Conservation (phyloP, 2,888 invertebrate species). For the Furcula furcula region DNA sequence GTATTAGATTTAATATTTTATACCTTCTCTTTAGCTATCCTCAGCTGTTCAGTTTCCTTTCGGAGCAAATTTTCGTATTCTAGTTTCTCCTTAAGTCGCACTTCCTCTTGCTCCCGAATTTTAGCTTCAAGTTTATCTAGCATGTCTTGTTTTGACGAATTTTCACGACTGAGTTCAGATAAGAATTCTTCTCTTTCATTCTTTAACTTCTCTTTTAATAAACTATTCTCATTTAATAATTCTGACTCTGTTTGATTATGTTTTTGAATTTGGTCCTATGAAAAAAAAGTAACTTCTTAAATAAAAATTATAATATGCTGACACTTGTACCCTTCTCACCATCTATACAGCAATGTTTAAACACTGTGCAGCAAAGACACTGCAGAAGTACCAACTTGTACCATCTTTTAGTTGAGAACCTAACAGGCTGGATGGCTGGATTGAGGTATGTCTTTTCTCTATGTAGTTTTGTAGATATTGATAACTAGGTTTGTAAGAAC, state of each 20-base stretch:
- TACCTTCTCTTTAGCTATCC: constrained; percentile 72
- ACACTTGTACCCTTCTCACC: too few relatives aligned
- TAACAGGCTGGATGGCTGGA: too few relatives aligned
- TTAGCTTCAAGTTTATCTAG: constrained; percentile 72
- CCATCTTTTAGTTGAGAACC: too few relatives aligned
- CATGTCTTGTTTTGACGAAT: constrained; percentile 74
- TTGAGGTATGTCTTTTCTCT: too few relatives aligned
- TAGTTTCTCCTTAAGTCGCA: constrained; percentile 64
- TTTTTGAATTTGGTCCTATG: constrained; percentile 63
- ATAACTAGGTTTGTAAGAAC: too few relatives aligned
- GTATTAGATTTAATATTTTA: neutral
- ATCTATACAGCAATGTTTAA: too few relatives aligned
- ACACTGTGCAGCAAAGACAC: too few relatives aligned
- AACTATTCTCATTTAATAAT: constrained; percentile 68
- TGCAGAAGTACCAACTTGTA: too few relatives aligned
- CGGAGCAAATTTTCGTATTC: constrained; percentile 58
- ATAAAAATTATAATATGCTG: too few relatives aligned
- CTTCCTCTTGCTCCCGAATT: constrained; percentile 71
- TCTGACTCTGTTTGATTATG: constrained; percentile 65
- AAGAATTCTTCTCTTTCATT: constrained; percentile 78
- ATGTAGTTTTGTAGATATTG: too few relatives aligned
- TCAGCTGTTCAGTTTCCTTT: constrained; percentile 61
- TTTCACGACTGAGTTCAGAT: constrained; percentile 68
- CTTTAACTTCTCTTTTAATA: constrained; percentile 66
- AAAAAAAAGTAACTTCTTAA: too few relatives aligned